Base-by-base conservation (phyloP, 2,797 vertebrate genomes). In the Typhlichthys eigenmanni region DNA sequence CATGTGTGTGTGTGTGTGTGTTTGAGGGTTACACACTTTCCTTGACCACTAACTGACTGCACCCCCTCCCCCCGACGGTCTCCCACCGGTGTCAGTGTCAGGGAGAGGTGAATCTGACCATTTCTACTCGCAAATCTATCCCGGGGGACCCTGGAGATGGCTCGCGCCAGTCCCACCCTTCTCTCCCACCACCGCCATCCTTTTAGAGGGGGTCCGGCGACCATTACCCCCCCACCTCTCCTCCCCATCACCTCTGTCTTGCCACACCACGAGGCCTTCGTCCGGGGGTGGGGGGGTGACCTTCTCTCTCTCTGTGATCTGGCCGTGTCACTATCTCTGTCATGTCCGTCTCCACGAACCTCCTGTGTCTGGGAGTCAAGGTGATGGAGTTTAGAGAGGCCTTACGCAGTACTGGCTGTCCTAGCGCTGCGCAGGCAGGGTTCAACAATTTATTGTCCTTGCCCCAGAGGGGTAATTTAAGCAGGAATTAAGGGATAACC, bases 401-500 rank as follows among this genome's bases (percentile, higher is more conserved):
- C 68, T 73, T 78, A 63, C 67, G 5, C 14, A 63, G 64, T 68
- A 59, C 1, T 16, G 57, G 6, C 3, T 72, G 77, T 72, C 74
- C 54, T 70, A n/a, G 75, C 82, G 85, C 85, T 84, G 86, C 71
- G 80, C 84, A 75, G 74, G 64, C 24, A 2, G 80, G 83, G 72
- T 80, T 83, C 85, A 85, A 80, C 82, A 91, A 91, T 88, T 87
- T 83, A 88, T 82, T 84, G 88, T 75, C 70, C 89, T 90, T 89
- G 86, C 49, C 14, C 7, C 49, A 52, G 8, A 88, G 83, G 87
- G 89, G 87, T 88, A 90, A 91, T 92, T 91, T 89, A 88, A 86
- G 60, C 78, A 80, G 84, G 88, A 90, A 91, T 90, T 89, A 90
- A 87, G 76, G 88, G 87, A 89, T 90, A 84, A 91, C 83, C 17